Evolutionary conservation across 2,888 invertebrate genomes (phyloP), one percentile per base, ranked within the genome.

Genomic region (Bibio marci): DNA sequence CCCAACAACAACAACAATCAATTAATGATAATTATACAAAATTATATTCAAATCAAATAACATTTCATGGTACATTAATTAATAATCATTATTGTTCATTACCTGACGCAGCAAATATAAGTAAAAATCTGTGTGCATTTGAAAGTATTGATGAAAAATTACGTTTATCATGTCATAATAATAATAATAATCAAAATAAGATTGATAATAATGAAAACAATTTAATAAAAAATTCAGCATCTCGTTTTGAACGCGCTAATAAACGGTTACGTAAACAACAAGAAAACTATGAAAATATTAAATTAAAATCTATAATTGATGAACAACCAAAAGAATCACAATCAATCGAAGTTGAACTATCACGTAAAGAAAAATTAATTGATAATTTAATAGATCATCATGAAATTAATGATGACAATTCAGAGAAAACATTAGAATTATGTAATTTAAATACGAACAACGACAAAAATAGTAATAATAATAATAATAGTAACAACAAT

Each of bases 1-100:
- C 28, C 8, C 31, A 33, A 35, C 33, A 27, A 19, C 32, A 26
- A 30, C 26, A 26, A 27, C 7, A 7, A 6, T 22, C 22, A 22
- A 22, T 22, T 6, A 6, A 4, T 22, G 22, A 19, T 19, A 19
- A 12, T 12, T 13, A 34, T 6, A 10, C 3, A 17, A 34, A n/a
- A 17, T n/a, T n/a, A n/a, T n/a, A n/a, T n/a, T n/a, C n/a, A n/a
- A n/a, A n/a, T n/a, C n/a, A n/a, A n/a, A n/a, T n/a, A n/a, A n/a
- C 27, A 22, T 30, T 30, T 37, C 14, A 30, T 18, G 38, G 31
- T 28, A 66, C 68, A 25, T 56, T 74, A 44, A 63, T 66, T 44
- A 73, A 75, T 55, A 77, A 78, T 54, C 76, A 77, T 53, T 80
- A 75, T 51, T 71, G 73, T 56, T 78, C 78, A 17, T 59, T 79